Base-by-base conservation (phyloP, 37 sponge, comb jelly and placozoan genomes). In the Oopsacas minuta region DNA sequence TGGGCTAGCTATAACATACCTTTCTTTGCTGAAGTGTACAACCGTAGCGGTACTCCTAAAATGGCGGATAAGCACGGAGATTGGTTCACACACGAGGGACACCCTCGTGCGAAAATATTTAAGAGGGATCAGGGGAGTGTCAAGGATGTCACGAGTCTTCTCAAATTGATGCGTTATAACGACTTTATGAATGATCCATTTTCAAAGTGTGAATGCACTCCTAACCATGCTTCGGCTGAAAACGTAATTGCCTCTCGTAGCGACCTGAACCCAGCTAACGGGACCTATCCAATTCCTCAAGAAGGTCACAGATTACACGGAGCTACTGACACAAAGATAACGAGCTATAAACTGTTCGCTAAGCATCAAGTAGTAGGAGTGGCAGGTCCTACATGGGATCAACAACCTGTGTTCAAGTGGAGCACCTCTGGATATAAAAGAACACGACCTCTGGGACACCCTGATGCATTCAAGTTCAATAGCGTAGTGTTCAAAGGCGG, bases 1-100 rank as follows among this genome's bases (percentile, higher is more conserved):
- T 97, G 99, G 99, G 87, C 92, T 0, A 95, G 95, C 83, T 97
- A 90, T 81, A 97, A 97, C 88, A 92, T 93, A 17, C 94, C 99
- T 90, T 95, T 82, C 81, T 97, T 88, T 81, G 52, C 86, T 0
- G 86, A 85, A 17, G 89, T 97, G 82, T 94, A 84, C 39, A 81
- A 91, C 52, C 83, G 83, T 52, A 91, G 93, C 81, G 97, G 97
- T 0, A 82, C 61, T 84, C 87, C 85, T 23, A 81, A n/a, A n/a
- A 34, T 86, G 53, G 91, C 81, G 15, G 85, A 87, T 12, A 89
- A 95, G 88, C 95, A 93, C 86, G 99, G 99, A 0, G 69, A 85
- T 1, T 93, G 86, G 89, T 97, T 97, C 85, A 86, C 88, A 15
- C 91, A 94, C 83, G 85, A 87, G 32, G 86, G 88, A 0, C 51